phyloP scores from a whole-genome alignment of 2,797 vertebrate species.

The Etheostoma nigrum region DNA sequence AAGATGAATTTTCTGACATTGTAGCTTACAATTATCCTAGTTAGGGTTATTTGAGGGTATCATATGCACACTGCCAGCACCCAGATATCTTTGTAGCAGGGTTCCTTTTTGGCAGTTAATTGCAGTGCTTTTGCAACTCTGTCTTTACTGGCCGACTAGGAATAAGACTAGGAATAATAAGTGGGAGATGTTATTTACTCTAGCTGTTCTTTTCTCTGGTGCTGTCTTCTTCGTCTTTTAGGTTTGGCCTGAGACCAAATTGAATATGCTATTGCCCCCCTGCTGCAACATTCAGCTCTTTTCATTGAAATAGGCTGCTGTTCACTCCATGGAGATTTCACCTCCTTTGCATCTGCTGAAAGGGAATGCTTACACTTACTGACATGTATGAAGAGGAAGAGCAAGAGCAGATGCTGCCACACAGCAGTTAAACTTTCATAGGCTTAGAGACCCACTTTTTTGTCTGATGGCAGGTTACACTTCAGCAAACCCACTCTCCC shows the following conservation, averaged over 20 bases:
- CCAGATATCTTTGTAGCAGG: conserved; percentile 15
- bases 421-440: conserved; percentile 59
- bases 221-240: conserved; percentile 49
- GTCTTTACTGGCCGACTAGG: conserved; percentile 36
- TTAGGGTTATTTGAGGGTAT: conserved; percentile 38
- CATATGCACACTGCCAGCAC: conserved; percentile 19
- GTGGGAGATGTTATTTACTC: conserved; percentile 59
- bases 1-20: conserved; percentile 53
- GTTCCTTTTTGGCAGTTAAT: conserved; percentile 45
- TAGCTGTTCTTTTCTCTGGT: conserved; percentile 46
- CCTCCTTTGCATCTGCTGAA: conserved; percentile 48
- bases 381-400: conserved; percentile 34
- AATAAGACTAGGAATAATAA: conserved; percentile 34
- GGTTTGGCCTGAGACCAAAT: conserved; percentile 52
- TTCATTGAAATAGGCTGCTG: conserved; percentile 44
- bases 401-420: conserved; percentile 22
- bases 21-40: conserved; percentile 45
- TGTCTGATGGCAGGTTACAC: conserved; percentile 43
- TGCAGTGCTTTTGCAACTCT: conserved; percentile 30
- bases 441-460: conserved; percentile 55
- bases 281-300: conserved; percentile 32
- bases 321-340: conserved; percentile 31
- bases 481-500: conserved; percentile 34
- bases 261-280: conserved; percentile 46
- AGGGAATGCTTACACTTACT: conserved; percentile 28